phyloP scores from a whole-genome alignment of 64 coral and sea anemone genomes.

The Cladopsammia gracilis region DNA sequence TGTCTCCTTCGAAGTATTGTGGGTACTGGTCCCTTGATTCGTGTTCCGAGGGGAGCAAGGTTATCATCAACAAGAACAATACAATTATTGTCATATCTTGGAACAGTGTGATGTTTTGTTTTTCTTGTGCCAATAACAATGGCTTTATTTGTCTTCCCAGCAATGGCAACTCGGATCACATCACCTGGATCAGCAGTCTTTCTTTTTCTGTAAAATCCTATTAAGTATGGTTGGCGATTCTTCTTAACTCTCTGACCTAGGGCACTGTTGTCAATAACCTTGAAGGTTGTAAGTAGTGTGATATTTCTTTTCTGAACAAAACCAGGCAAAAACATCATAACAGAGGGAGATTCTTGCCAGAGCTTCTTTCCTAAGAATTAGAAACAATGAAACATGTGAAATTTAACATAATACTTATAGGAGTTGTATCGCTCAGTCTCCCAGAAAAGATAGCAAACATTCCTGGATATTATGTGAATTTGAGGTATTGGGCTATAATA shows the following conservation, averaged over 20 bases:
- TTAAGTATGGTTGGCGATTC: constrained; percentile 91
- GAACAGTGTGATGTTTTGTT: constrained; percentile 92
- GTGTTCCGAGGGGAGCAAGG: constrained; percentile 92
- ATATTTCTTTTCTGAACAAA: constrained; percentile 74
- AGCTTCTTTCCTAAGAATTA: not conserved
- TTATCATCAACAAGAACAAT: constrained; percentile 98
- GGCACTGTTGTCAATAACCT: constrained; percentile 96
- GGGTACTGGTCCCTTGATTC: constrained; percentile 95
- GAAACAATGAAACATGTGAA: not conserved
- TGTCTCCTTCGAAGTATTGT: constrained; percentile 89
- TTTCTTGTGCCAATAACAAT: constrained; percentile 94
- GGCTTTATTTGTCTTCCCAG: constrained; percentile 96
- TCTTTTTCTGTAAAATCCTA: constrained; percentile 95
- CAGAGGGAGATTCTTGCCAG: not conserved
- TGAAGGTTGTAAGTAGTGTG: constrained; percentile 89
- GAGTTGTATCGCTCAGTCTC: too few species aligned
- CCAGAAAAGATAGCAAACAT: too few species aligned
- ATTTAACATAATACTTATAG: too few species aligned
- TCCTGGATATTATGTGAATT: too few species aligned
- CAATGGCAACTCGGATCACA: constrained; percentile 91
- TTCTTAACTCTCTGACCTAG: constrained; percentile 91
- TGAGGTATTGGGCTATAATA: too few species aligned
- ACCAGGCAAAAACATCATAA: not conserved
- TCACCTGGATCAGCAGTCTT: constrained; percentile 98
- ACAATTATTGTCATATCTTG: constrained; percentile 99